A percentile compares a stretch with the other conserved stretches of the same genome.
Conservation (phyloP, 2,888 invertebrate species). For the Hipparchia sbordonii region DNA sequence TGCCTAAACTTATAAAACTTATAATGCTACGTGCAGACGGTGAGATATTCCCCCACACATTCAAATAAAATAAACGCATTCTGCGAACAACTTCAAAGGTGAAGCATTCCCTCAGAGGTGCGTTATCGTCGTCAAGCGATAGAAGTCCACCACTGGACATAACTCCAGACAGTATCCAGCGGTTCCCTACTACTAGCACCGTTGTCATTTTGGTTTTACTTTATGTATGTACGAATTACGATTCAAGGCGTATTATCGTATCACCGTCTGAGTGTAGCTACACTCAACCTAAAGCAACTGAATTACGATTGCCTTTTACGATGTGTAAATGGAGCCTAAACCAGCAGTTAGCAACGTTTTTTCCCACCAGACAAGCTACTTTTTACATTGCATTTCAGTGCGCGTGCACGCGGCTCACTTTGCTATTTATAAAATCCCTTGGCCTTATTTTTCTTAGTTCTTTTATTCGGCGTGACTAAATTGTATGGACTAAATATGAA, state of each 20-base stretch:
- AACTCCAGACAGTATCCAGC: too few relatives aligned
- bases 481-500: not conserved
- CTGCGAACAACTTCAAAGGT: too few relatives aligned
- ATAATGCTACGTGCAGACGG: not conserved
- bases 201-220: too few relatives aligned
- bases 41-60: not conserved
- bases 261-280: not conserved
- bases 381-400: conserved; percentile 18
- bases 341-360: conserved; percentile 16
- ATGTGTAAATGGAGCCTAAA: conserved; percentile 27
- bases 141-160: too few relatives aligned
- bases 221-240: too few relatives aligned
- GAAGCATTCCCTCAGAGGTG: too few relatives aligned
- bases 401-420: not conserved
- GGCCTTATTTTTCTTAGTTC: conserved; percentile 2
- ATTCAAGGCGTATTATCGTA: not conserved
- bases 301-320: conserved; percentile 27
- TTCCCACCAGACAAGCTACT: conserved; percentile 20
- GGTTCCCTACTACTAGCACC: too few relatives aligned
- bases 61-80: too few relatives aligned
- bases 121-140: too few relatives aligned
- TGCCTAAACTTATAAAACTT: not conserved
- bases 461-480: not conserved
- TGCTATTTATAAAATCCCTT: conserved; percentile 8
- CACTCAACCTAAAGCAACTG: conserved; percentile 17